Evolutionary conservation across 2,888 invertebrate genomes (phyloP).

Genomic region (Polymixis flavicincta): DNA sequence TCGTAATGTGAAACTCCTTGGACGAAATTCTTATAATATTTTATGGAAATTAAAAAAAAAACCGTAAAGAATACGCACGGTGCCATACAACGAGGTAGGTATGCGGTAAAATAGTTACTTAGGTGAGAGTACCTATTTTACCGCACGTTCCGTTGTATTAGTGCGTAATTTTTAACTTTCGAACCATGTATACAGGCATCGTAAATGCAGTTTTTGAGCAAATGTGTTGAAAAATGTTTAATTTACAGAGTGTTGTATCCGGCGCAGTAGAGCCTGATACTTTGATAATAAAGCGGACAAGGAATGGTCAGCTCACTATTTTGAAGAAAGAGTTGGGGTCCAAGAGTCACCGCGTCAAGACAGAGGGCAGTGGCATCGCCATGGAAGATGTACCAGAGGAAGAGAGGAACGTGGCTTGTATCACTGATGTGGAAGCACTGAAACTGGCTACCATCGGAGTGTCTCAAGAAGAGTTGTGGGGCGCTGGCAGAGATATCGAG

Average conservation of each 20-base stretch:
- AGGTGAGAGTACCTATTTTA: too few relatives aligned
- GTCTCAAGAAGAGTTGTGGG: conserved; percentile 92
- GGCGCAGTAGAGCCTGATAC: conserved; percentile 95
- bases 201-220: too few relatives aligned
- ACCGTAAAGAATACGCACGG: too few relatives aligned
- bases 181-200: too few relatives aligned
- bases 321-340: conserved; percentile 86
- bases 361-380: conserved; percentile 82
- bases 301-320: conserved; percentile 86
- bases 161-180: too few relatives aligned
- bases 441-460: conserved; percentile 88
- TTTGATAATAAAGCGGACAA: conserved; percentile 89
- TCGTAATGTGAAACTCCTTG: too few relatives aligned
- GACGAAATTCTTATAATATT: too few relatives aligned
- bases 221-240: too few relatives aligned
- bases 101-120: too few relatives aligned
- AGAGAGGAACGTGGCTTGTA: conserved; percentile 86
- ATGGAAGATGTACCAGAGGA: conserved; percentile 81
- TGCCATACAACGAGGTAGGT: too few relatives aligned
- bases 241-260: conserved; percentile 95
- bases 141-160: too few relatives aligned
- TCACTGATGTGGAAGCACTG: conserved; percentile 90
- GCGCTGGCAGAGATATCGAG: conserved; percentile 94
- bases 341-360: conserved; percentile 88
- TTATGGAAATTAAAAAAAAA: too few relatives aligned